Base-by-base conservation (phyloP, 2,113 vertebrate species). In the Entelurus aequoreus region DNA sequence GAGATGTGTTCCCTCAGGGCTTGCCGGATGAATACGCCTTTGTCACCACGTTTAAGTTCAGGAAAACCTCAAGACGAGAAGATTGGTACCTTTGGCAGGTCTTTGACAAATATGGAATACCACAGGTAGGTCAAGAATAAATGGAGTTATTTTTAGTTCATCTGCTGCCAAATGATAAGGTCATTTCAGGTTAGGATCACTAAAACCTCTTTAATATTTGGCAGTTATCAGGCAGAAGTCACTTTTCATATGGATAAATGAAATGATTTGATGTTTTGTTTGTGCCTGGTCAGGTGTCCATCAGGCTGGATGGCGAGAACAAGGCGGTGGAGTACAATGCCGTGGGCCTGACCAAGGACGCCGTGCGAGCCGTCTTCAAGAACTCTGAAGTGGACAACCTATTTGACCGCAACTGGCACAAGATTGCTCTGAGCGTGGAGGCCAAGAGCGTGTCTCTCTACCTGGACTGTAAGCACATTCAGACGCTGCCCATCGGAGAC, bases 41-140 rank as follows among this genome's bases (percentile, higher is more conserved):
- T 70, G 95, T 98, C 60, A 93, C 97, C 1, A 98, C 95, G 5
- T 98, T 99, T 83, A 96, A 96, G 64, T 95, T 99, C 87, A 90
- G 95, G 56, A 98, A 96, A 85, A 85, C 91, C 2, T 98, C 97
- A 48, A 91, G 93, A 65, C 93, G 92, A 67, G 96, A 99, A 79
- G 95, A 99, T 61, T 99, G 97, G 97, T 98, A 98, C 76, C 93
- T 98, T 72, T 99, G 96, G 97, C 97, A 99, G 83, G 90, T 99
- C 75, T 97, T 92, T 66, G 95, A 98, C 88, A 98, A 98, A 83
- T 98, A 98, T 0, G 96, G 97, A 76, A 98, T 98, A 74, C 95
- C 96, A 37, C 97, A 99, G 95, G 97, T 98, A 89, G 1, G 86
- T 74, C 19, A 15, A 38, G 1, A 12, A 15, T 28, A 55, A 48